phyloP scores from a whole-genome alignment of 1,140 invertebrate genomes.

The Cyrtorhinus lividipennis region DNA sequence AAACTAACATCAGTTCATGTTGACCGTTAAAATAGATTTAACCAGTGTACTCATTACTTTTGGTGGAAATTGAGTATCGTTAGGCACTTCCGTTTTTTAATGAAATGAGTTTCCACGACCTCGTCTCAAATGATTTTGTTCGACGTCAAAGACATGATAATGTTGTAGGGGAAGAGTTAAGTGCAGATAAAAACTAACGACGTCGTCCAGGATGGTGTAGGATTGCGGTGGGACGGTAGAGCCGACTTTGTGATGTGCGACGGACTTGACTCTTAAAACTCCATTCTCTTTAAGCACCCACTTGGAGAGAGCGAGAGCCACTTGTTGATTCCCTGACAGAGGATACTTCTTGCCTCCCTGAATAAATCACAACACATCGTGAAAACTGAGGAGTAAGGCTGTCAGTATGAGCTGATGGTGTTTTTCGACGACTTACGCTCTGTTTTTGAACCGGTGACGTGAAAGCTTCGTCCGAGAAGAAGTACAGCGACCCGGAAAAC shows the following conservation, averaged over 20 bases:
- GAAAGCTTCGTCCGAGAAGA: constrained; percentile 96
- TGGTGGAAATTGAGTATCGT: too few relatives aligned
- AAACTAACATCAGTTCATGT: too few relatives aligned
- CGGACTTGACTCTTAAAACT: constrained; percentile 74
- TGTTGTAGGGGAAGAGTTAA: too few relatives aligned
- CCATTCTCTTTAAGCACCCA: constrained; percentile 97
- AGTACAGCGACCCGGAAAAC: constrained; percentile 90
- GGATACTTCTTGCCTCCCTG: constrained; percentile 43
- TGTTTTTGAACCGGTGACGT: constrained; percentile 63
- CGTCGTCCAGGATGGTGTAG: constrained; percentile 93
- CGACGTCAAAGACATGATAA: too few relatives aligned
- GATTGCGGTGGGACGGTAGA: constrained; percentile 64
- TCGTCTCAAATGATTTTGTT: too few relatives aligned
- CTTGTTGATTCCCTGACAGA: constrained; percentile 70
- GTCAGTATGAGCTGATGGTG: background rate
- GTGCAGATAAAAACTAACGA: constrained; percentile 47
- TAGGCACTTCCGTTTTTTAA: too few relatives aligned
- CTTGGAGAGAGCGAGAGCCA: constrained; percentile 68
- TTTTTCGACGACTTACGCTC: constrained; percentile 35
- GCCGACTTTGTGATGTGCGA: constrained; percentile 72
- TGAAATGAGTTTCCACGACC: too few relatives aligned
- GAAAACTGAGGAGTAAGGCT: background rate
- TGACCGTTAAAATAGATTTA: too few relatives aligned
- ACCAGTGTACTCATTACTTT: too few relatives aligned
- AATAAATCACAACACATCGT: constrained; percentile 8